Percentiles rank a stretch among this genome's conserved stretches.
Evolutionary conservation across 2,888 invertebrate species (phyloP).

Genomic region (Lithodes maja): DNA sequence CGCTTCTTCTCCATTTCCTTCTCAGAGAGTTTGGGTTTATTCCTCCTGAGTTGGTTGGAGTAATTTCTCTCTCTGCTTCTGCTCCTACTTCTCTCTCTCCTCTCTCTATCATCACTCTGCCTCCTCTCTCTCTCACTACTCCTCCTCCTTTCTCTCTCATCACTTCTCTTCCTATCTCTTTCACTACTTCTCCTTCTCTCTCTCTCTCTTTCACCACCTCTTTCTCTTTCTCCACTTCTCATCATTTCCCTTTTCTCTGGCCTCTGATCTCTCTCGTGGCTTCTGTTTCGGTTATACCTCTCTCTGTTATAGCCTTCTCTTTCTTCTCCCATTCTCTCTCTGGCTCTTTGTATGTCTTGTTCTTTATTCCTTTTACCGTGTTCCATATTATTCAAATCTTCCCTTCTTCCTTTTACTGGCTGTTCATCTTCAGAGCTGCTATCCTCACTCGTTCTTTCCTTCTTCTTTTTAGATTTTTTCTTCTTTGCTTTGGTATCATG

Average conservation of each 20-base stretch:
- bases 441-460: neutral
- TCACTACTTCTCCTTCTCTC: neutral
- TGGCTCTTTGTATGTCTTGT: neutral
- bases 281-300: neutral
- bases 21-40: constrained; percentile 31
- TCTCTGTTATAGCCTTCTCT: neutral
- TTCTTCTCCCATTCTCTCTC: constrained; percentile 22
- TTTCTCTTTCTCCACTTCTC: neutral
- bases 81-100: constrained; percentile 24
- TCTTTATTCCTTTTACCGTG: neutral
- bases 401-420: neutral
- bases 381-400: constrained; percentile 3
- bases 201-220: neutral
- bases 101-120: neutral
- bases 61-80: constrained; percentile 4
- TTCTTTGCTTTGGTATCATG: constrained; percentile 25
- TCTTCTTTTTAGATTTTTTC: constrained; percentile 40
- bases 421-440: neutral
- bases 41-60: neutral
- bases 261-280: neutral
- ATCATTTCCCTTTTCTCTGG: neutral
- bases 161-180: neutral
- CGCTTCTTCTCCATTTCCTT: constrained; percentile 56
- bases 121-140: constrained; percentile 15
- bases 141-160: neutral